phyloP scores from a whole-genome alignment of 2,797 vertebrate species.

The Fistularia commersonii region DNA sequence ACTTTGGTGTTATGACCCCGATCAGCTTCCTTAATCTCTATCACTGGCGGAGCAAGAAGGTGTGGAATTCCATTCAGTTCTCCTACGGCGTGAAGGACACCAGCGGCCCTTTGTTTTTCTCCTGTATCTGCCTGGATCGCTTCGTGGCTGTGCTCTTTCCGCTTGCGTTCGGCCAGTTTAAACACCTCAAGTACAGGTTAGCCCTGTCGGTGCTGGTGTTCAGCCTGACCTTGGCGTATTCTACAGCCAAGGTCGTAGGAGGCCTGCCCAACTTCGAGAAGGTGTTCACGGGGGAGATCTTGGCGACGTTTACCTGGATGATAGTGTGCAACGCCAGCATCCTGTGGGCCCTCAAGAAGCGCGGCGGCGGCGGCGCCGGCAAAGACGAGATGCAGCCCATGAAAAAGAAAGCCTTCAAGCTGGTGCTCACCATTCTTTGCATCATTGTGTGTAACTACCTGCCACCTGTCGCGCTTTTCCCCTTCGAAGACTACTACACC shows the following conservation, averaged over 20 bases:
- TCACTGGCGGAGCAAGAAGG: slow-evolving; percentile 59
- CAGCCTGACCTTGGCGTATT: slow-evolving; percentile 73
- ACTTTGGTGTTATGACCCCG: slow-evolving; percentile 71
- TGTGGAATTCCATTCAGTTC: slow-evolving; percentile 63
- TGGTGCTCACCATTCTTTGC: slow-evolving; percentile 71
- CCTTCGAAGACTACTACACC: slow-evolving; percentile 71
- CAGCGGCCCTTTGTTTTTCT: slow-evolving; percentile 73
- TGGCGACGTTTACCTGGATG: slow-evolving; percentile 73
- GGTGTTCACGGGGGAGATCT: slow-evolving; percentile 70
- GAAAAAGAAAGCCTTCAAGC: slow-evolving; percentile 79
- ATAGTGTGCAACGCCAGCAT: slow-evolving; percentile 69
- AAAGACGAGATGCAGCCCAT: slow-evolving; percentile 80
- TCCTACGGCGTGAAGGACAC: slow-evolving; percentile 77
- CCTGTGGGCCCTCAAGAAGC: slow-evolving; percentile 70
- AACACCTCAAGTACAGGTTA: slow-evolving; percentile 65
- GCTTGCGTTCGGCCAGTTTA: slow-evolving; percentile 65
- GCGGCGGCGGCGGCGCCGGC: slow-evolving; percentile 51
- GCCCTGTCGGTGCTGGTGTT: slow-evolving; percentile 59
- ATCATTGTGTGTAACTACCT: slow-evolving; percentile 76
- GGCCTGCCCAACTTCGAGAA: slow-evolving; percentile 72
- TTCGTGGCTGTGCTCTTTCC: slow-evolving; percentile 77
- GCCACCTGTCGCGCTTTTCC: slow-evolving; percentile 71
- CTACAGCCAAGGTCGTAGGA: slow-evolving; percentile 64
- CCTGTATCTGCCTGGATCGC: slow-evolving; percentile 78
- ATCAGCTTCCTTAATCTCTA: slow-evolving; percentile 69